Evolutionary conservation across 64 coral and sea anemone species (phyloP), one percentile per base, ranked within the genome.

Genomic region (Porites australiensis): DNA sequence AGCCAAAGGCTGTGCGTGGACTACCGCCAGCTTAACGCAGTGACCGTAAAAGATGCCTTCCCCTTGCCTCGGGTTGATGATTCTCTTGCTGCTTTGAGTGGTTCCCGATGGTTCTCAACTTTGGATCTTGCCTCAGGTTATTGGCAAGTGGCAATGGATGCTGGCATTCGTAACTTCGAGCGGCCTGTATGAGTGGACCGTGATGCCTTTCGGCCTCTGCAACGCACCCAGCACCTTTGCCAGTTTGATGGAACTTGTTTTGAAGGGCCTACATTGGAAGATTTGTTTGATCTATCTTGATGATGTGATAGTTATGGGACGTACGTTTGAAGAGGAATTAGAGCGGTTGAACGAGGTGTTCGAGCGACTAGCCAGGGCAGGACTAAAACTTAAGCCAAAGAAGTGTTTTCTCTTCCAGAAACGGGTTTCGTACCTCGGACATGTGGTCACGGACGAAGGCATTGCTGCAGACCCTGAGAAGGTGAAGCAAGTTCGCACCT

Each of bases 241-340:
- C 54, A 60, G 63, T 9, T 50, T 95, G 20, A 95, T 95, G 82
- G 89, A 95, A 54, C 21, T 74, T 21, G 93, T 89, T 3, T 62
- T 89, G 72, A 52, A 47, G 45, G 87, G 87, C 0, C 48, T 89
- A 0, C 88, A 72, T 51, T 94, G 71, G 79, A 64, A 72, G 51
- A 15, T 89, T 50, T 86, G 79, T 4, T 37, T 89, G 11, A 46
- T 78, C 22, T 78, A 90, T 6, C 16, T 94, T 4, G 78, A 94
- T 16, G 90, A 92, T 48, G 86, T 93, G 23, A 78, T 88, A 3
- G 70, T 87, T 6, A 77, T 51, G 55, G 79, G 76, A 2, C 43
- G 44, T 12, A 53, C 67, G 0, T 94, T 89, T 58, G 61, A 89
- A 7, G 79, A 82, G 68, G 77, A 89, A 1, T 16, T 89, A 45